Evolutionary conservation across 2,797 vertebrate genomes (phyloP), one percentile per base, ranked within the genome.

Genomic region (Helostoma temminkii): DNA sequence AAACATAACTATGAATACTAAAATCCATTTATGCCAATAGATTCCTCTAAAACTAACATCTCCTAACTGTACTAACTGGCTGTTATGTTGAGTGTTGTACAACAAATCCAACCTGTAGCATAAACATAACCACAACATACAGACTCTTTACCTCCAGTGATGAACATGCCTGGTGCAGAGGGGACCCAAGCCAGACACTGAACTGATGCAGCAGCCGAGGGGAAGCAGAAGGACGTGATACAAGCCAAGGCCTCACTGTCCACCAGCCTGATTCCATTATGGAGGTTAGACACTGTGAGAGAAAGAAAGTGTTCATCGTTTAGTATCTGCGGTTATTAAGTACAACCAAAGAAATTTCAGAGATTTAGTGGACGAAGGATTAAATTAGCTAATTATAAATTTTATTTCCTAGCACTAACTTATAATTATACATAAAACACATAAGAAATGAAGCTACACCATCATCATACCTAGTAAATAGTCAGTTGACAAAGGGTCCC

Each of bases 111-210:
- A 63, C 19, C 25, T 34, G 39, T 19, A 39, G 37, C 1, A 30
- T 45, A 19, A 45, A 42, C 11, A 19, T 26, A 34, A 42, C 12
- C 28, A 6, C 19, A 12, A 65, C 2, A 46, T 12, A 32, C 1
- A 21, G 1, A 6, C 5, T 16, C 9, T 88, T 92, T 90, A 99
- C 98, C 97, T 93, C 98, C 97, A 1, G 97, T 99, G 82, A 99
- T 91, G 88, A 99, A 99, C 96, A 98, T 98, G 85, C 98, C 97
- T 0, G 98, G 97, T 21, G 98, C 98, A 43, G 96, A 96, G 37
- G 95, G 95, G 45, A 98, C 96, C 98, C 98, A 99, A 56, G 98
- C 97, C 79, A 99, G 89, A 82, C 97, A 99, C 60, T 98, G 98
- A 15, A 99, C 96, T 9, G 97, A 98, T 2, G 95, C 96, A 0